These are phyloP conservation scores for Plemyria rubiginata DNA, from an alignment of 2,888 invertebrate genomes.

Conservation along the genomic window DNA sequence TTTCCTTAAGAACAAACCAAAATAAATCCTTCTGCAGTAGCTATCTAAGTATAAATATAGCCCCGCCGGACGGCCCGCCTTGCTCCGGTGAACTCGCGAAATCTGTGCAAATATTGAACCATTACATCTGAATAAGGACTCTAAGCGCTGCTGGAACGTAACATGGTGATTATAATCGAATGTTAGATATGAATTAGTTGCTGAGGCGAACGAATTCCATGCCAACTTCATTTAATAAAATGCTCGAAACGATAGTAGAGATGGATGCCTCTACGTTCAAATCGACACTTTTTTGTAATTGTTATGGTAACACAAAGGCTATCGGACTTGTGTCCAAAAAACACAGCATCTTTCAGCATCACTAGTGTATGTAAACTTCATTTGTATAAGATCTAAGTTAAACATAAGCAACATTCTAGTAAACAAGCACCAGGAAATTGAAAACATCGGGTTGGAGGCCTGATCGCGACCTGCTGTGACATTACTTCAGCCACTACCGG, in stretches of 20 bases:
- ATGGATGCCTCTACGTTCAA: neutral
- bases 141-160: slow-evolving; percentile 48
- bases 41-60: slow-evolving; percentile 70
- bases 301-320: neutral
- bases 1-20: slow-evolving; percentile 50
- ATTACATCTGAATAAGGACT: slow-evolving; percentile 59
- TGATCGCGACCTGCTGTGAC: slow-evolving; percentile 37
- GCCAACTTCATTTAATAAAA: neutral
- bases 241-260: neutral
- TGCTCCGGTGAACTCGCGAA: slow-evolving; percentile 51
- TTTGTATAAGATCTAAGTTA: neutral
- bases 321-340: neutral
- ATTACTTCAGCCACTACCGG: slow-evolving; percentile 35
- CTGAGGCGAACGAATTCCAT: slow-evolving; percentile 6
- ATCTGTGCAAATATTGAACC: slow-evolving; percentile 60
- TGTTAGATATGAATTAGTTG: slow-evolving; percentile 34
- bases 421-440: slow-evolving; percentile 34
- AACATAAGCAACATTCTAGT: slow-evolving; percentile 15
- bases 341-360: neutral
- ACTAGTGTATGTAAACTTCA: neutral
- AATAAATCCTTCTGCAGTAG: slow-evolving; percentile 61
- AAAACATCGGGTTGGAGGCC: slow-evolving; percentile 30
- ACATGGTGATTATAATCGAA: slow-evolving; percentile 53
- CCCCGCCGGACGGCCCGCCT: slow-evolving; percentile 47
- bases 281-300: neutral